A percentile compares a stretch with the other conserved stretches of the same genome.
These are phyloP conservation scores for Catostomus latipinnis DNA, from an alignment of 2,797 vertebrate genomes.

Conservation along the genomic window DNA sequence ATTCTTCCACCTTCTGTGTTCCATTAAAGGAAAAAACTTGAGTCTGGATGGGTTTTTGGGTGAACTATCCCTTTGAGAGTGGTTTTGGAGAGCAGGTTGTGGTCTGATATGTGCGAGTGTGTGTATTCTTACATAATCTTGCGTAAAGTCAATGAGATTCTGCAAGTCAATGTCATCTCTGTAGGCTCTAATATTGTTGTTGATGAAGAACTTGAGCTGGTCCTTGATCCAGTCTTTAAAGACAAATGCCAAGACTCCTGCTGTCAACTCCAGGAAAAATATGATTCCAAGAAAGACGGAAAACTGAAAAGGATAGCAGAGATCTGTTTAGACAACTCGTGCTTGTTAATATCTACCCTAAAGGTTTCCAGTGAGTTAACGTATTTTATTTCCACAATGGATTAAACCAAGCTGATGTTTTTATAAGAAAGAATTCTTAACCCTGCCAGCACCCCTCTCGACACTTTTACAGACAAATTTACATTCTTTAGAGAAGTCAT, in stretches of 20 bases:
- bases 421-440: neutral
- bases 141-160: slow-evolving; percentile 99
- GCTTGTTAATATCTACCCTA: slow-evolving; percentile 7
- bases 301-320: slow-evolving; percentile 78
- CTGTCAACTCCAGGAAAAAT: slow-evolving; percentile 98
- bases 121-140: slow-evolving; percentile 88
- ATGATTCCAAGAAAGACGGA: slow-evolving; percentile 99
- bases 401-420: neutral
- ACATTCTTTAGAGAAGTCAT: neutral
- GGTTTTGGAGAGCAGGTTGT: neutral
- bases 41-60: too few species aligned
- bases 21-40: too few species aligned
- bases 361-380: too few species aligned
- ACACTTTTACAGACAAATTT: slow-evolving; percentile 9
- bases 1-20: too few species aligned
- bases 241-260: slow-evolving; percentile 96
- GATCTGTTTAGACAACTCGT: slow-evolving; percentile 11
- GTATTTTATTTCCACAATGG: too few species aligned
- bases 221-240: slow-evolving; percentile 99
- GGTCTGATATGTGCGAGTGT: neutral
- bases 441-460: slow-evolving; percentile 14
- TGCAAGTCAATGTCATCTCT: slow-evolving; percentile 98
- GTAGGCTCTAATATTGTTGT: slow-evolving; percentile 99
- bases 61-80: too few species aligned
- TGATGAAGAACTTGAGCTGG: slow-evolving; percentile 98